Base-by-base conservation (phyloP, 2,797 vertebrate species). In the Austrolebias charrua region DNA sequence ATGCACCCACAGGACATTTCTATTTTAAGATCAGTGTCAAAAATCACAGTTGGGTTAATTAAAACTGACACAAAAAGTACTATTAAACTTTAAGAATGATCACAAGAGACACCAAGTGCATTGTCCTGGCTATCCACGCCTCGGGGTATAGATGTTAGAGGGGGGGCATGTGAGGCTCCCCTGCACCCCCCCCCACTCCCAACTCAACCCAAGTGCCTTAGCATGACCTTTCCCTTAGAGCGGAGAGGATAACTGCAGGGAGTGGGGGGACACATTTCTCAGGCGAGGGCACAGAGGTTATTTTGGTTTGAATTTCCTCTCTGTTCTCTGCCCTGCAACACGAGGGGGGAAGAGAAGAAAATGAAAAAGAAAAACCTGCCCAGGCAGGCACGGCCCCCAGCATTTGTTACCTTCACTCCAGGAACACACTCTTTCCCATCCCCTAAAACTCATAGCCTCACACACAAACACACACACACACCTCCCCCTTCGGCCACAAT, bases 241-340 rank as follows among this genome's bases (percentile, higher is more conserved):
- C 60, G 77, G 74, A 68, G 80, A 88, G 80, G 79, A 74, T 83
- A 77, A 81, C 78, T 85, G 75, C 43, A 78, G 74, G 60, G 80
- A 81, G 75, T 31, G n/a, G 66, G 70, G 71, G 67, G 69, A 63
- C 69, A 72, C 73, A 75, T 84, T 90, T 88, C 79, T 88, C 82
- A 86, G 73, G 82, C 79, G 60, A 81, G 89, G 86, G 83, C 82
- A 81, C 71, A 71, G 78, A 52, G 86, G 85, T 90, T 89, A 87
- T 90, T 90, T 88, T 83, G 82, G 84, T 86, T 90, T 79, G 79
- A 89, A 88, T 90, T 88, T 87, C 85, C 82, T 87, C 86, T 85
- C 81, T 86, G 80, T 85, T 89, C 85, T 87, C 79, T 75, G 76
- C 76, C 64, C 82, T 87, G 56, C 61, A 82, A 84, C 73, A 85